A percentile compares a stretch with the other conserved stretches of the same genome.
Evolutionary conservation across 2,888 invertebrate species (phyloP).

Genomic region (Apantesis nais): DNA sequence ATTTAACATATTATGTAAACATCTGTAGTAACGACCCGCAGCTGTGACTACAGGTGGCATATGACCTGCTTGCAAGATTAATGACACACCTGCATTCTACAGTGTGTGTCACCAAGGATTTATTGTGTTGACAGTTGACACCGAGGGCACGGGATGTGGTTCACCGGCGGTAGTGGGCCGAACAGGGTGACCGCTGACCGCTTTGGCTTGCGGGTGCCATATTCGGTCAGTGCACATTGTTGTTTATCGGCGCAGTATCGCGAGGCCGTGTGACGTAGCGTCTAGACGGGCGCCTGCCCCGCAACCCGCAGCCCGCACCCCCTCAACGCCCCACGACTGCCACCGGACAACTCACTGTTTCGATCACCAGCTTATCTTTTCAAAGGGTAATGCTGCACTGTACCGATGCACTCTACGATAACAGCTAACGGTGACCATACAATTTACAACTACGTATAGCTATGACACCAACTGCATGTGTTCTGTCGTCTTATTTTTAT

Average conservation of each 20-base stretch:
- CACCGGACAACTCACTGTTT: conserved; percentile 75
- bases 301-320: conserved; percentile 53
- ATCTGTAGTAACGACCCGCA: conserved; percentile 13
- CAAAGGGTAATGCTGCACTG: conserved; percentile 79
- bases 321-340: conserved; percentile 52
- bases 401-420: conserved; percentile 60
- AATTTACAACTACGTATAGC: conserved; percentile 9
- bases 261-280: conserved; percentile 87
- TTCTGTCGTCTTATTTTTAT: conserved; percentile 1
- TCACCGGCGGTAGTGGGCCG: conserved; percentile 54
- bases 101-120: conserved; percentile 16
- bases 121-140: conserved; percentile 29
- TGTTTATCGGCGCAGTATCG: conserved; percentile 86
- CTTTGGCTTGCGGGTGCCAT: conserved; percentile 75
- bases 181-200: conserved; percentile 67
- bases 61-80: conserved; percentile 1
- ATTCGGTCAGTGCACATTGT: conserved; percentile 85
- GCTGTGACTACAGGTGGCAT: conserved; percentile 21
- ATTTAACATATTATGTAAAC: background rate
- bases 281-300: conserved; percentile 78
- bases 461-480: conserved; percentile 21
- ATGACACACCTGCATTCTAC: conserved; percentile 18
- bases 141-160: conserved; percentile 42
- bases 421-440: conserved; percentile 42
- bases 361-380: conserved; percentile 83